Evolutionary conservation across 2,113 vertebrate genomes (phyloP).

Genomic region (Corythoichthys haematopterus): DNA sequence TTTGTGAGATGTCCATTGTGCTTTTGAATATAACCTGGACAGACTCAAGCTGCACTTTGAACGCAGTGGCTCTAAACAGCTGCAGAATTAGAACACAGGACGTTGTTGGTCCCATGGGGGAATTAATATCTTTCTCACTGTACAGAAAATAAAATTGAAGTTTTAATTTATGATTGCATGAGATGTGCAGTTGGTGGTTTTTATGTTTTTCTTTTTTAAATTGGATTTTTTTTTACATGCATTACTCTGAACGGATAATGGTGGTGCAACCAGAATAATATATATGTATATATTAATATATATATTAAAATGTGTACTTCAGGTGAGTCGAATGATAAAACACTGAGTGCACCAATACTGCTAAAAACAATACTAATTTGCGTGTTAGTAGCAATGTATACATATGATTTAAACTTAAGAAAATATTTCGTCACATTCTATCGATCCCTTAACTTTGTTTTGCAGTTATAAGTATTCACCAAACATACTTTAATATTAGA

Average conservation of each 20-base stretch:
- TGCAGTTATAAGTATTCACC: neutral
- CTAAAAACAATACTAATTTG: neutral
- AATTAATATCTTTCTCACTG: too few species aligned
- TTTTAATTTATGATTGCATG: too few species aligned
- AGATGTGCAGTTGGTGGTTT: too few species aligned
- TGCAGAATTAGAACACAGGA: slow-evolving; percentile 16
- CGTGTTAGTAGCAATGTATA: neutral
- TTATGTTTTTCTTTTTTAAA: too few species aligned
- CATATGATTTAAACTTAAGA: neutral
- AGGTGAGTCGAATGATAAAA: neutral
- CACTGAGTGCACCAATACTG: neutral
- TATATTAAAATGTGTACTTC: too few species aligned
- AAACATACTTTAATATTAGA: neutral
- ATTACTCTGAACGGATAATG: too few species aligned
- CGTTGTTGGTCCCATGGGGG: slow-evolving; percentile 15
- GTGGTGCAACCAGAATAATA: too few species aligned
- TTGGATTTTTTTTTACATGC: too few species aligned
- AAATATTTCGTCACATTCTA: neutral
- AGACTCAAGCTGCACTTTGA: slow-evolving; percentile 5
- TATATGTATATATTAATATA: too few species aligned
- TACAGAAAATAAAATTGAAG: too few species aligned
- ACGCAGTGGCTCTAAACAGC: neutral
- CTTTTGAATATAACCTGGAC: slow-evolving; percentile 30
- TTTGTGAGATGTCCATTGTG: slow-evolving; percentile 12
- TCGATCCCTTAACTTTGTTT: neutral